These are phyloP conservation scores for Charadrius vociferus DNA, from an alignment of 2,113 vertebrate genomes.

Conservation along the genomic window DNA sequence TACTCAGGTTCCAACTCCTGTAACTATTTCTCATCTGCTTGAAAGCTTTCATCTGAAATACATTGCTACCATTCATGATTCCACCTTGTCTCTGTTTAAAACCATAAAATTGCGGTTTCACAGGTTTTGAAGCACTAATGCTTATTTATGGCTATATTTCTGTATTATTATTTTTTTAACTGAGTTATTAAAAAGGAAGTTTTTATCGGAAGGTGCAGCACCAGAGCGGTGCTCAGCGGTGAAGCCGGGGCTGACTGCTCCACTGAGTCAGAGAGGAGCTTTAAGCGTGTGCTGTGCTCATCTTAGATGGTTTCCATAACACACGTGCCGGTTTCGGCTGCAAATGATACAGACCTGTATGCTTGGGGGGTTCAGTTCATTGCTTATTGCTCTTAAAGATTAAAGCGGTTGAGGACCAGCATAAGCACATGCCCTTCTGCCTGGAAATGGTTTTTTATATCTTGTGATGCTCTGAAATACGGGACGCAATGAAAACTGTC, in stretches of 20 bases:
- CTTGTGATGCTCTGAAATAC: not conserved
- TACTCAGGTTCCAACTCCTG: slow-evolving; percentile 30
- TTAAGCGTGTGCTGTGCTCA: accelerated
- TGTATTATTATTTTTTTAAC: not conserved
- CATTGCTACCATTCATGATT: slow-evolving; percentile 1
- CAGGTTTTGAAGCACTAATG: slow-evolving; percentile 15
- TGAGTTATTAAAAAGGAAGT: not conserved
- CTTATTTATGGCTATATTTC: not conserved
- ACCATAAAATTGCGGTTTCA: slow-evolving; percentile 42
- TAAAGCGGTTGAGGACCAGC: not conserved
- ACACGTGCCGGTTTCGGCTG: accelerated
- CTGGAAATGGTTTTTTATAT: too few species aligned
- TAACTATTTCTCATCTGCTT: slow-evolving; percentile 44
- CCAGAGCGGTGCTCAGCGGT: accelerated
- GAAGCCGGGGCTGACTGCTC: not conserved
- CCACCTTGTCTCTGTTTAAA: slow-evolving; percentile 49
- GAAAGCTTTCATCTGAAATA: slow-evolving; percentile 54
- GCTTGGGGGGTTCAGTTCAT: not conserved
- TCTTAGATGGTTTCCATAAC: accelerated
- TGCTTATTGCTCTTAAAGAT: not conserved
- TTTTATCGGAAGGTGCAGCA: not conserved
- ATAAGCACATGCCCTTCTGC: not conserved
- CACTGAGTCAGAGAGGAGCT: accelerated
- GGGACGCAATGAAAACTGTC: not conserved
- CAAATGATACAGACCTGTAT: not conserved